Percentiles rank a stretch among this genome's conserved stretches.
phyloP scores from a whole-genome alignment of 2,888 invertebrate species.

The Oxyscelio sp. region DNA sequence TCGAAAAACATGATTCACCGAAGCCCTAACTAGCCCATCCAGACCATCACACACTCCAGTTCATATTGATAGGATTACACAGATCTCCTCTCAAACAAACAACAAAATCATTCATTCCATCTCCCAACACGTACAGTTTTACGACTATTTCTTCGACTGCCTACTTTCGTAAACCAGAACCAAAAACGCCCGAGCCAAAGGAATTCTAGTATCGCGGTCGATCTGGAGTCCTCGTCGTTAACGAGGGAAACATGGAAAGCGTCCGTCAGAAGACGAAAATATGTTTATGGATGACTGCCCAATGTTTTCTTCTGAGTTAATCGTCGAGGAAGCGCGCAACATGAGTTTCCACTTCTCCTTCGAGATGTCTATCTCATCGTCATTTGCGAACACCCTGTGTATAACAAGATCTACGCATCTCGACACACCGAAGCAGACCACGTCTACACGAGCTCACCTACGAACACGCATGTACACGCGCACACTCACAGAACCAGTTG shows the following conservation, averaged over 20 bases:
- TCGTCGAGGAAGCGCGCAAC: constrained; percentile 47
- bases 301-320: constrained; percentile 28
- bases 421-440: neutral
- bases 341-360: constrained; percentile 64
- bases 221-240: constrained; percentile 4
- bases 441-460: neutral
- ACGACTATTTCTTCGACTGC: too few species aligned
- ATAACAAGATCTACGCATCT: constrained; percentile 50
- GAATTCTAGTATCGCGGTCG: too few species aligned
- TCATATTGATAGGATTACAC: too few species aligned
- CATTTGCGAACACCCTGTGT: constrained; percentile 58
- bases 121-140: too few species aligned
- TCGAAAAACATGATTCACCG: too few species aligned
- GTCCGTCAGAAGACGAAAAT: constrained; percentile 27
- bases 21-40: too few species aligned
- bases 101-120: too few species aligned
- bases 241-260: constrained; percentile 17
- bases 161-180: too few species aligned
- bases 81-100: too few species aligned
- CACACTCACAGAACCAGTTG: constrained; percentile 59
- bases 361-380: constrained; percentile 64
- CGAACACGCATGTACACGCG: constrained; percentile 33
- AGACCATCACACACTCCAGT: too few species aligned
- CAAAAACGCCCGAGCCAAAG: too few species aligned
- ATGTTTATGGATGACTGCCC: constrained; percentile 57